phyloP scores from a whole-genome alignment of 1,140 invertebrate genomes.

The Drosophila sproati region DNA sequence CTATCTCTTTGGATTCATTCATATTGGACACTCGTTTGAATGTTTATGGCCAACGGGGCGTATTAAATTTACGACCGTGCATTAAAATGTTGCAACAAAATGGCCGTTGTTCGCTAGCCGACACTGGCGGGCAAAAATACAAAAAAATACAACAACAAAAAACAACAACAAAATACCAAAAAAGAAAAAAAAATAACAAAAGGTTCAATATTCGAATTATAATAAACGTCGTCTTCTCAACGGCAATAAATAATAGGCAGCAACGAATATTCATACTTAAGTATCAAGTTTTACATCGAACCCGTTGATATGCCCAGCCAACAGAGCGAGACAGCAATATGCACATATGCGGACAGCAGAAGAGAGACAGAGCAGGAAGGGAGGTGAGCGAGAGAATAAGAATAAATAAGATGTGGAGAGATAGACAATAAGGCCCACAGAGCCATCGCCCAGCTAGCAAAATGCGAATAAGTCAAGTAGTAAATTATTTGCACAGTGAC shows the following conservation, averaged over 20 bases:
- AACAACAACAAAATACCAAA: constrained; percentile 34
- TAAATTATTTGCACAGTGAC: constrained; percentile 71
- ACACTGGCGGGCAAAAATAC: constrained; percentile 33
- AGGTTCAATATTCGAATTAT: constrained; percentile 76
- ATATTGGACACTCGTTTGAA: constrained; percentile 66
- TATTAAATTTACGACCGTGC: constrained; percentile 81
- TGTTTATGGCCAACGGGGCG: constrained; percentile 80
- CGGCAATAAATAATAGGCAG: constrained; percentile 80
- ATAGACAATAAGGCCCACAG: constrained; percentile 25
- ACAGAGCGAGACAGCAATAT: constrained; percentile 40
- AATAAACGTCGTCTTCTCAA: constrained; percentile 79
- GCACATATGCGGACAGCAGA: constrained; percentile 9
- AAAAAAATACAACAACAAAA: constrained; percentile 26
- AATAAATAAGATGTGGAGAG: not conserved
- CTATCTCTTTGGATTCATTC: constrained; percentile 66
- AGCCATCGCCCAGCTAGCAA: constrained; percentile 25
- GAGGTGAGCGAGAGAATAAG: not conserved
- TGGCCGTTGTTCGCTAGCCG: constrained; percentile 55
- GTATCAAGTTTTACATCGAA: constrained; percentile 75
- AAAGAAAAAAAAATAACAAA: constrained; percentile 54
- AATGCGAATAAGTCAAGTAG: constrained; percentile 62
- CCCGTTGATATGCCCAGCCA: constrained; percentile 49
- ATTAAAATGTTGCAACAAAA: constrained; percentile 82
- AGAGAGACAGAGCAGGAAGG: constrained; percentile 20
- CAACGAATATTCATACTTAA: constrained; percentile 34